Evolutionary conservation across 2,113 vertebrate genomes (phyloP), one percentile per base, ranked within the genome.

Genomic region (Neolamprologus brichardi): DNA sequence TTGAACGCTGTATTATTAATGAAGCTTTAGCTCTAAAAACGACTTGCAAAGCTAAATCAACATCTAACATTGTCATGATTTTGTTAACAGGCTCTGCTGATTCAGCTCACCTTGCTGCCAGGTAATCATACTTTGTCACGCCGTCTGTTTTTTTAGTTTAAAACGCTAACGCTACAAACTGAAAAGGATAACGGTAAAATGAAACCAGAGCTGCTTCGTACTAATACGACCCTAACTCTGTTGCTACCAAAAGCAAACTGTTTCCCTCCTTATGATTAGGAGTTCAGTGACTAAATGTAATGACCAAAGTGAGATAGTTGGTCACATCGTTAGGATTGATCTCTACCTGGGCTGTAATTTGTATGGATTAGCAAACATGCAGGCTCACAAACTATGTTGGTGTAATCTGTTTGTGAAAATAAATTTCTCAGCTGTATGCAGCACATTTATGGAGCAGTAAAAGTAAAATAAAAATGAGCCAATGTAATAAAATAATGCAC

Each of bases 21-120:
- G 41, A 46, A 28, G 15, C 9, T 44, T 9, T 39, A 49, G 72
- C 67, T 44, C 7, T 34, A 9, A 6, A n/a, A 82, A 25, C 3
- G 8, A 62, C 18, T 46, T 8, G 64, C 62, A 77, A 8, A 41
- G 11, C 41, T 17, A 25, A 79, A 46, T 8, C 20, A 14, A 64
- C 6, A 6, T 84, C 37, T 87, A 81, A 87, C 15, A 15, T 6
- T 81, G 2, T 28, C 79, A 2, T 72, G 2, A 14, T 84, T 84
- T 72, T 87, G 25, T 91, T 85, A 1, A 67, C 92, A 96, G 95
- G 93, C 51, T 58, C 17, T 70, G 85, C 54, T 1, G 95, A 96
- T 84, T 88, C 88, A 30, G 13, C 80, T 25, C 89, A 87, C 1
- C 85, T 91, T 54, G 83, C 46, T 81, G 77, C 84, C 81, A 94